phyloP scores from a whole-genome alignment of 64 coral and sea anemone species.

The Stylophora pistillata region DNA sequence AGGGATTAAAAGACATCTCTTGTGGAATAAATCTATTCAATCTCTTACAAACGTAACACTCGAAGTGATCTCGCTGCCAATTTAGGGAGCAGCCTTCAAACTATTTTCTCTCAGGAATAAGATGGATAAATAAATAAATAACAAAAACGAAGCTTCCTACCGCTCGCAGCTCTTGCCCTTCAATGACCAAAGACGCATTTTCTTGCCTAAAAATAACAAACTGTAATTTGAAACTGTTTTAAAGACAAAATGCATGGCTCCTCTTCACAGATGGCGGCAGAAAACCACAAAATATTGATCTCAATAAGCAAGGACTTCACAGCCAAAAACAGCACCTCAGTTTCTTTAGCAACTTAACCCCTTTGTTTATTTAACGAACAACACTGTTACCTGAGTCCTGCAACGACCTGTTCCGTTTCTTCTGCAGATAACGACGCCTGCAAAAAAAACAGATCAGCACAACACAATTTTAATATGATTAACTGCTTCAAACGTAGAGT shows the following conservation, averaged over 20 bases:
- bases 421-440: slow-evolving; percentile 67
- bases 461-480: background rate
- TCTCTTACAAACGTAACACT: too few relatives aligned
- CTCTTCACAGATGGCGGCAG: background rate
- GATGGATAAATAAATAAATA: too few relatives aligned
- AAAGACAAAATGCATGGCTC: background rate
- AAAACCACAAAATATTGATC: too few relatives aligned
- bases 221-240: background rate
- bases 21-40: background rate
- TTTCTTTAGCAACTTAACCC: too few relatives aligned
- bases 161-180: slow-evolving; percentile 18
- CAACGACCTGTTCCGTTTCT: slow-evolving; percentile 56
- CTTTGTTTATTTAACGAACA: too few relatives aligned
- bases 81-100: too few relatives aligned
- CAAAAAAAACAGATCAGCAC: background rate
- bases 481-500: too few relatives aligned
- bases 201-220: slow-evolving; percentile 35
- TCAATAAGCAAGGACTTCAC: too few relatives aligned
- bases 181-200: slow-evolving; percentile 25
- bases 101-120: too few relatives aligned
- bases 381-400: slow-evolving; percentile 28
- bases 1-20: background rate
- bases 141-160: background rate
- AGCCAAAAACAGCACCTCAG: too few relatives aligned
- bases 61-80: too few relatives aligned